A percentile compares a stretch with the other conserved stretches of the same genome.
These are phyloP conservation scores for Drosophila mimica DNA, from an alignment of 2,888 invertebrate genomes.

Conservation along the genomic window DNA sequence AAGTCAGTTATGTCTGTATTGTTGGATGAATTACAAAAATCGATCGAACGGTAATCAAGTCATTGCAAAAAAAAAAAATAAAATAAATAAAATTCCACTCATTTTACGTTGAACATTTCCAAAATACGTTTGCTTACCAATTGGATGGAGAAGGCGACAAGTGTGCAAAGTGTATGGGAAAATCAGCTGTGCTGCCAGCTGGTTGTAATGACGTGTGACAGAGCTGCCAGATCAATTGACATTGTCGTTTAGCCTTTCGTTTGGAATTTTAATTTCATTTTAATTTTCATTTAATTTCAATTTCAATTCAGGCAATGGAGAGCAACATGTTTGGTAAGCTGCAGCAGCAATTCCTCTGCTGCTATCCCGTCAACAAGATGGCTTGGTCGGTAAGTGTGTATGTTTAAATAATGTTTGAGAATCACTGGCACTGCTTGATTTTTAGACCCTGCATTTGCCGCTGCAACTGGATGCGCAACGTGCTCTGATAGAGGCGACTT, in stretches of 20 bases:
- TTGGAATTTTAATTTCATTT: neutral
- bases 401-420: neutral
- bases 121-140: neutral
- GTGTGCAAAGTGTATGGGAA: neutral
- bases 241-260: neutral
- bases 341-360: conserved; percentile 80
- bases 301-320: conserved; percentile 32
- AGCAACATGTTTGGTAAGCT: conserved; percentile 54
- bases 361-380: conserved; percentile 80
- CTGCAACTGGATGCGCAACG: conserved; percentile 87
- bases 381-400: conserved; percentile 64
- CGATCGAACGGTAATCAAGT: neutral
- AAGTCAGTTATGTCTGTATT: neutral
- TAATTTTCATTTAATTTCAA: neutral
- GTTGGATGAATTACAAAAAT: neutral
- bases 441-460: conserved; percentile 54
- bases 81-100: neutral
- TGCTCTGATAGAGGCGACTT: conserved; percentile 87
- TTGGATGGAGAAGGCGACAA: neutral
- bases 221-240: conserved; percentile 42
- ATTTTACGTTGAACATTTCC: neutral
- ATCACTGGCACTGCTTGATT: neutral
- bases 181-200: conserved; percentile 43
- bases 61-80: neutral
- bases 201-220: conserved; percentile 1